Base-by-base conservation (phyloP, 2,888 invertebrate species). In the Limenitis camilla region DNA sequence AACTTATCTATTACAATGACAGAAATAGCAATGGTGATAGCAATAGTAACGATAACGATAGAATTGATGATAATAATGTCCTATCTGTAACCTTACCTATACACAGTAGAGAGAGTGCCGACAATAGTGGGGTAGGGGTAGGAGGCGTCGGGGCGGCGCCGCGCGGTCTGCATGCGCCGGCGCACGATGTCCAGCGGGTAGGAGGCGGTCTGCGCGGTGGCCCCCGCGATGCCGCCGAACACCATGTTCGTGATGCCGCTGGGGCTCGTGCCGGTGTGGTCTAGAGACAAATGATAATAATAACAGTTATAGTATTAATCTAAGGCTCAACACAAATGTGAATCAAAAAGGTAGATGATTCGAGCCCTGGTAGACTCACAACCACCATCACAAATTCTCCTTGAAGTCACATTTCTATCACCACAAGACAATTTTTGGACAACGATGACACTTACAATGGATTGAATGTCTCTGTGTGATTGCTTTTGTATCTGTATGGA, bases 111-210 rank as follows among this genome's bases (percentile, higher is more conserved):
- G 5, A 95, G 84, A 6, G 95, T 95, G 38, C 88, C 69, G 39
- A 82, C 61, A 50, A 96, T 92, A 48, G 91, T 91, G 31, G 88
- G 79, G 74, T 92, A 93, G 51, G 82, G 84, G 63, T 89, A 87
- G 28, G 68, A 56, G 5, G 78, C 81, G 64, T 89, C 89, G 27
- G 76, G 61, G 8, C 73, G 71, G 5, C 86, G 74, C 1, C 82
- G 76, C 61, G 87, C 85, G 40, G 92, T 92, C 57, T 98, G 95
- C 84, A 84, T 81, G 62, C 85, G 74, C 0, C 86, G 80, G 9
- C 96, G 85, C 48, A 97, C 93, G 67, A 98, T 97, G 84, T 98
- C 98, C 53, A 99, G 89, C 8, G 99, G 99, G 88, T 99, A 99
- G 58, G 97, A 97, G 29, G 96, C 92, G 0, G 96, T 94, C 88